Conservation (phyloP, 2,113 vertebrate genomes). For the Orycteropus afer region DNA sequence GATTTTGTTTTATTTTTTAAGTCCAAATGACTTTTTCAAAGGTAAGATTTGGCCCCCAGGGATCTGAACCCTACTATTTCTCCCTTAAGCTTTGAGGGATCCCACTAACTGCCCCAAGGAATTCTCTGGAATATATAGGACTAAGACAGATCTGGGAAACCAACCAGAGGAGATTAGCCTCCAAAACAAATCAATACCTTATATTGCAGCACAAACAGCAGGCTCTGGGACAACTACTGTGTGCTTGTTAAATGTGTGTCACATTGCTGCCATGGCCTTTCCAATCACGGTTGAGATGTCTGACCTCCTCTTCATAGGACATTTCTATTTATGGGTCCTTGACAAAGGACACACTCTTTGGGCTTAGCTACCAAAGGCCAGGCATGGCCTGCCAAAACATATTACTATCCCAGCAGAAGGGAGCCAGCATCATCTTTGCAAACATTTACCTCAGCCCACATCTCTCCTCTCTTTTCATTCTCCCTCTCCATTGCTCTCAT, state of each 20-base stretch:
- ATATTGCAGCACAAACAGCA: not conserved
- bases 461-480: not conserved
- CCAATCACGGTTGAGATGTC: not conserved
- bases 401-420: not conserved
- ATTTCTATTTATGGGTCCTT: conserved; percentile 5
- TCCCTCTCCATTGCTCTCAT: not conserved
- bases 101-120: not conserved
- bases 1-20: not conserved
- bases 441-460: not conserved
- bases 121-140: not conserved
- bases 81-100: not conserved
- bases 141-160: not conserved
- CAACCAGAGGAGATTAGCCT: not conserved
- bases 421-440: not conserved
- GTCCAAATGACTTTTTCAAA: not conserved
- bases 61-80: not conserved
- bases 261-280: not conserved
- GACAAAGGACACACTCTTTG: not conserved
- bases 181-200: not conserved
- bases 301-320: not conserved
- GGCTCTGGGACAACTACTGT: not conserved
- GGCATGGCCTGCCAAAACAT: not conserved
- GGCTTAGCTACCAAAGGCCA: conserved; percentile 18
- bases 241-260: not conserved
- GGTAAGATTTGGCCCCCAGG: not conserved